A percentile compares a stretch with the other conserved stretches of the same genome.
Evolutionary conservation across 2,888 invertebrate genomes (phyloP).

Genomic region (Frankliniella fusca): DNA sequence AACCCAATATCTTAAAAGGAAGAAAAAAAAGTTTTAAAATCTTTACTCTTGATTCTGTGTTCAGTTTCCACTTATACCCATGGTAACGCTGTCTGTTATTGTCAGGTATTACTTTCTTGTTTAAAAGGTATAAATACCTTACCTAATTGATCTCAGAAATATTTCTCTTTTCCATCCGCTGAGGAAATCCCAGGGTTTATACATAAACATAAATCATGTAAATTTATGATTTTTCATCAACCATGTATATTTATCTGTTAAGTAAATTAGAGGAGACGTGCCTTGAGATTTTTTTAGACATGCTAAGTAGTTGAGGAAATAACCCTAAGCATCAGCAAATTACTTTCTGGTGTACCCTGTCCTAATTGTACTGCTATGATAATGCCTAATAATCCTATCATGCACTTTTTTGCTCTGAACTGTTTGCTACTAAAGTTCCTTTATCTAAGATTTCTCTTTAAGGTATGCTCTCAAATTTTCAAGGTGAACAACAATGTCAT

Average conservation of each 20-base stretch:
- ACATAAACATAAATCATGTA: neutral
- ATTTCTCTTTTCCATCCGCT: neutral
- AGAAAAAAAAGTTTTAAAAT: neutral
- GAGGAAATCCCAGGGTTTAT: constrained; percentile 15
- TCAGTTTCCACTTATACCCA: neutral
- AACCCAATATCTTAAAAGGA: too few relatives aligned
- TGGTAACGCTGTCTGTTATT: neutral
- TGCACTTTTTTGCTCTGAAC: too few relatives aligned
- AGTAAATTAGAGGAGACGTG: too few relatives aligned
- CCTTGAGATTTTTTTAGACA: too few relatives aligned
- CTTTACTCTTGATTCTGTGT: neutral
- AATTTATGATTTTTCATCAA: neutral
- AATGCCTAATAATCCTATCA: too few relatives aligned
- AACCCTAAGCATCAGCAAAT: neutral
- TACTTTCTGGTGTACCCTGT: neutral
- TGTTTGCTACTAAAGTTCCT: neutral
- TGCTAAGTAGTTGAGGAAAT: too few relatives aligned
- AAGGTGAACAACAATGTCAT: neutral
- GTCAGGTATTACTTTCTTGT: too few relatives aligned
- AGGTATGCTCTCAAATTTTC: neutral
- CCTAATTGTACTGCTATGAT: neutral
- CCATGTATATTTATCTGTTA: neutral
- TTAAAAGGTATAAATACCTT: neutral
- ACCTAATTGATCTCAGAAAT: constrained; percentile 2
- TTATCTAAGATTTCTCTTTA: neutral